Percentiles rank a stretch among this genome's conserved stretches.
phyloP scores from a whole-genome alignment of 2,113 vertebrate genomes.

The Oplegnathus fasciatus region DNA sequence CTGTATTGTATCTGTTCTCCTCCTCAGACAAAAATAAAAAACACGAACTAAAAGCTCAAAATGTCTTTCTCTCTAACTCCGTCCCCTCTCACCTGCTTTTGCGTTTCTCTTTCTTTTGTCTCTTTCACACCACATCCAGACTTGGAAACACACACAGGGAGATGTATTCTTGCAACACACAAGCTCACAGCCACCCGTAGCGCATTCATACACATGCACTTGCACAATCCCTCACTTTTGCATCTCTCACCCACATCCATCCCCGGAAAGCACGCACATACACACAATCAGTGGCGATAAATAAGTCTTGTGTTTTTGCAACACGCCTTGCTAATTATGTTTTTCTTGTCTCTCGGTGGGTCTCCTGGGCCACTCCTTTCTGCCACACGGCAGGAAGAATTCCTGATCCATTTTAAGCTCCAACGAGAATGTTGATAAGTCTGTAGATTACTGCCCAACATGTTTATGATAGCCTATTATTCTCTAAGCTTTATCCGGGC shows the following conservation, averaged over 20 bases:
- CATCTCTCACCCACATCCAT: not conserved
- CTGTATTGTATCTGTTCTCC: too few species aligned
- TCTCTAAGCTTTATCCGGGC: conserved; percentile 72
- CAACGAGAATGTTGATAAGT: conserved; percentile 79
- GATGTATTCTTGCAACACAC: conserved; percentile 21
- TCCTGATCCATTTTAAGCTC: conserved; percentile 77
- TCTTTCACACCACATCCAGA: not conserved
- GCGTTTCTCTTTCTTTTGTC: not conserved
- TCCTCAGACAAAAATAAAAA: not conserved
- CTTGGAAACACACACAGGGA: not conserved
- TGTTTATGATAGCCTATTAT: conserved; percentile 84
- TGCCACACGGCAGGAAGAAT: conserved; percentile 71
- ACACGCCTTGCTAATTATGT: conserved; percentile 43
- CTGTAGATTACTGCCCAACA: conserved; percentile 80
- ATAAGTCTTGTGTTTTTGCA: conserved; percentile 33
- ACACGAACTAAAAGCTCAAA: not conserved
- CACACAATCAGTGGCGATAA: conserved; percentile 14
- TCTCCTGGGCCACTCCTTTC: conserved; percentile 53
- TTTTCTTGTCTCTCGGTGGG: conserved; percentile 35
- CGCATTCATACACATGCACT: not conserved
- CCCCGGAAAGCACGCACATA: not conserved
- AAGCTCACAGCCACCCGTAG: not conserved
- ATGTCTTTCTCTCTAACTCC: not conserved
- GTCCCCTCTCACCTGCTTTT: not conserved
- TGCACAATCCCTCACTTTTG: not conserved